Percentiles rank a stretch among this genome's conserved stretches.
Evolutionary conservation across 2,888 invertebrate genomes (phyloP).

Genomic region (Cordilura impudica): DNA sequence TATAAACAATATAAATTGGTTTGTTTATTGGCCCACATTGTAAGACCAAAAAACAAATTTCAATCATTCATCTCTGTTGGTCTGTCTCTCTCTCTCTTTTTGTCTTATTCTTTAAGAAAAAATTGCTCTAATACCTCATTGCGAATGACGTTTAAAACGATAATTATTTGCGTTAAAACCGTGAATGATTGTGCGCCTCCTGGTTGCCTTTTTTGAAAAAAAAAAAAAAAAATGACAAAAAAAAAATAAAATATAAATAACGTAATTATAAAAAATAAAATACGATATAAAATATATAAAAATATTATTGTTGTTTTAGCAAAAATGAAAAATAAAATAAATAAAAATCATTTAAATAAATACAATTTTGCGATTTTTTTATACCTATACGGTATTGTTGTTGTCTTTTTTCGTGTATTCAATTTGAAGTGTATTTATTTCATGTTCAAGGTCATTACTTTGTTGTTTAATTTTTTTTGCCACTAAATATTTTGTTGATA

Average conservation of each 20-base stretch:
- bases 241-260: background rate
- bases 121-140: too few species aligned
- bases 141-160: too few species aligned
- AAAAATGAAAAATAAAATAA: conserved; percentile 10
- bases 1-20: background rate
- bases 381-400: background rate
- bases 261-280: background rate
- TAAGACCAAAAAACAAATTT: background rate
- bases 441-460: conserved; percentile 58
- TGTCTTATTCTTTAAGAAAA: too few species aligned
- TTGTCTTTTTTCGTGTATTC: conserved; percentile 5
- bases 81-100: too few species aligned
- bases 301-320: conserved; percentile 16
- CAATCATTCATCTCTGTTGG: background rate
- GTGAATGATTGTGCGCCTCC: too few species aligned
- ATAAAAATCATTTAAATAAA: background rate
- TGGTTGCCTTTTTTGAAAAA: too few species aligned
- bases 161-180: too few species aligned
- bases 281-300: conserved; percentile 4
- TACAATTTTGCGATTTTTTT: conserved; percentile 39
- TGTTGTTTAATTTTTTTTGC: background rate
- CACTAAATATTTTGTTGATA: background rate
- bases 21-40: conserved; percentile 26
- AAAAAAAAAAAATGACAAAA: too few species aligned
- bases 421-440: conserved; percentile 29